These are phyloP conservation scores for Oxycera nigricornis DNA, from an alignment of 2,888 invertebrate species.

Conservation along the genomic window DNA sequence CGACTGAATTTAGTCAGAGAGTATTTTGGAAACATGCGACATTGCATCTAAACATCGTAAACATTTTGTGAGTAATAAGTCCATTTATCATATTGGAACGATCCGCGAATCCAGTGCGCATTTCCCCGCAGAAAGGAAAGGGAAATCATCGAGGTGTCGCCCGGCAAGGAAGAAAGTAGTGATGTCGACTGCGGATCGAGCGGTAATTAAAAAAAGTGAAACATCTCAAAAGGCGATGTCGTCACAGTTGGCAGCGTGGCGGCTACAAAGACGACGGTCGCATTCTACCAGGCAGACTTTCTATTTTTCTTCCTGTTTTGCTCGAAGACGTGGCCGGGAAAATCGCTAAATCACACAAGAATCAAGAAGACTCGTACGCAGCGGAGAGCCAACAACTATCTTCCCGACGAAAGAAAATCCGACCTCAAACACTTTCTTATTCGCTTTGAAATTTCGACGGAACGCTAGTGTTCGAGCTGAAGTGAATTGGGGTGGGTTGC, in stretches of 20 bases:
- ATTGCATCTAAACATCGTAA: background rate
- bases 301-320: background rate
- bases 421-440: constrained; percentile 32
- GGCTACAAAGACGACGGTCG: background rate
- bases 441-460: constrained; percentile 24
- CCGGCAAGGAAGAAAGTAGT: constrained; percentile 9
- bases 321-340: background rate
- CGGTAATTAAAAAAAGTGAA: constrained; percentile 35
- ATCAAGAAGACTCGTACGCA: background rate
- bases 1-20: constrained; percentile 13
- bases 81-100: background rate
- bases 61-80: constrained; percentile 15
- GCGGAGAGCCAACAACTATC: constrained; percentile 5
- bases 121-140: constrained; percentile 14
- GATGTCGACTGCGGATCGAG: constrained; percentile 4
- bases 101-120: background rate
- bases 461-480: constrained; percentile 28
- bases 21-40: constrained; percentile 11
- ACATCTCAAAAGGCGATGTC: background rate
- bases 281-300: background rate
- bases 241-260: constrained; percentile 14
- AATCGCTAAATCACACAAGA: constrained; percentile 13
- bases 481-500: constrained; percentile 34
- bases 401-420: constrained; percentile 22
- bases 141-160: constrained; percentile 10